A percentile compares a stretch with the other conserved stretches of the same genome.
These are phyloP conservation scores for Drosophila watanabei DNA, from an alignment of 1,140 invertebrate species.

Conservation along the genomic window DNA sequence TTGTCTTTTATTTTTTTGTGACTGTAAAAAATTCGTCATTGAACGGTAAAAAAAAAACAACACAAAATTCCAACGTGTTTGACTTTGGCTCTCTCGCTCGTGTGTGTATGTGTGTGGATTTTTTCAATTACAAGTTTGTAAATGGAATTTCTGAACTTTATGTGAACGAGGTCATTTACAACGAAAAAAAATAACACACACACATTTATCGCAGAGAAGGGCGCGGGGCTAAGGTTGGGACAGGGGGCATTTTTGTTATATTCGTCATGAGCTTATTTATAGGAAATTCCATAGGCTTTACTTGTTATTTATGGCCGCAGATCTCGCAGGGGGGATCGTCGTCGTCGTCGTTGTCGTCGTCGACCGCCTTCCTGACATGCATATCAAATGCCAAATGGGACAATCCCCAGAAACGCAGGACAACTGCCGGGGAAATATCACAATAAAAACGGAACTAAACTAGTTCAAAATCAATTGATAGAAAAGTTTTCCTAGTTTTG, in stretches of 20 bases:
- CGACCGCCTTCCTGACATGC: constrained; percentile 41
- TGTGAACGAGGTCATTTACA: constrained; percentile 83
- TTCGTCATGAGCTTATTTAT: constrained; percentile 79
- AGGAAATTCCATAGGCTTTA: constrained; percentile 80
- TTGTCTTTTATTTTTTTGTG: too few relatives aligned
- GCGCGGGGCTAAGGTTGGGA: constrained; percentile 55
- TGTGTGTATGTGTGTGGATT: constrained; percentile 48
- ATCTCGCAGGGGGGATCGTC: constrained; percentile 65
- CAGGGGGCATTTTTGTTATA: constrained; percentile 57
- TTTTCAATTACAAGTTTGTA: constrained; percentile 84
- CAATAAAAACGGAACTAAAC: constrained; percentile 21
- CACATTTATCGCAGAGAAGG: constrained; percentile 26
- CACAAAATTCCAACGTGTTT: constrained; percentile 75
- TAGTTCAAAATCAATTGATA: not conserved
- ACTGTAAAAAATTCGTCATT: constrained; percentile 77
- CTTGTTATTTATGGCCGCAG: constrained; percentile 61
- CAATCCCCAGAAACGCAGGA: constrained; percentile 13
- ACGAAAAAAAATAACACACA: constrained; percentile 53
- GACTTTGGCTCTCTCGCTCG: constrained; percentile 58
- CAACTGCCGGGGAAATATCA: constrained; percentile 17
- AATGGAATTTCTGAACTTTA: constrained; percentile 81
- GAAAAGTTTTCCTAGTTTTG: not conserved
- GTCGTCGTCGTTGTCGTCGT: not conserved
- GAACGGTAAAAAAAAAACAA: constrained; percentile 71
- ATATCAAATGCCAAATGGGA: constrained; percentile 61